A percentile compares a stretch with the other conserved stretches of the same genome.
phyloP scores from a whole-genome alignment of 2,797 vertebrate genomes.

The Trachurus trachurus region DNA sequence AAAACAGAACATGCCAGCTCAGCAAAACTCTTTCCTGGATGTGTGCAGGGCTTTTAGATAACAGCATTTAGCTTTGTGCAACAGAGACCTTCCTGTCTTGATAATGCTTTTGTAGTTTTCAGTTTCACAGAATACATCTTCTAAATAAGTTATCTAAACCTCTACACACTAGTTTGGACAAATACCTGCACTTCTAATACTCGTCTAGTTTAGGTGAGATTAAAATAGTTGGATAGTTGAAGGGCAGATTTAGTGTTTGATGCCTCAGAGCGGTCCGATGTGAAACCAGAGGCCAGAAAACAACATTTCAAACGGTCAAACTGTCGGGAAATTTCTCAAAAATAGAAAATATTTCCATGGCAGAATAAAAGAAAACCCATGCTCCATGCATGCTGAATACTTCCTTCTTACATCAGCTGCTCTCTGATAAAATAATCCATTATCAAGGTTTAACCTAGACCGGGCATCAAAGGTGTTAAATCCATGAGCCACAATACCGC shows the following conservation, averaged over 20 bases:
- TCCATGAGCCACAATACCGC: neutral
- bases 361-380: slow-evolving; percentile 14
- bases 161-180: no score
- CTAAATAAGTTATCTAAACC: no score
- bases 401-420: slow-evolving; percentile 1
- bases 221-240: neutral
- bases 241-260: neutral
- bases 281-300: slow-evolving; percentile 4
- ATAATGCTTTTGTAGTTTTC: neutral
- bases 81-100: no score
- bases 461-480: slow-evolving; percentile 39
- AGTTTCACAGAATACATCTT: no score
- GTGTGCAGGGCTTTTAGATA: neutral
- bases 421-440: slow-evolving; percentile 33
- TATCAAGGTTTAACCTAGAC: slow-evolving; percentile 24
- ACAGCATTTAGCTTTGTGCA: neutral
- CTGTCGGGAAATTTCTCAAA: slow-evolving; percentile 7
- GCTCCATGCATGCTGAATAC: neutral
- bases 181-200: no score
- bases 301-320: slow-evolving; percentile 9
- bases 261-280: slow-evolving; percentile 4
- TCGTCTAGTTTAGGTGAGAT: no score
- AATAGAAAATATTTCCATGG: slow-evolving; percentile 10
- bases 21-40: slow-evolving; percentile 28
- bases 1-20: slow-evolving; percentile 19